A percentile compares a stretch with the other conserved stretches of the same genome.
These are phyloP conservation scores for Acrobasis repandana DNA, from an alignment of 2,888 invertebrate genomes.

Conservation along the genomic window DNA sequence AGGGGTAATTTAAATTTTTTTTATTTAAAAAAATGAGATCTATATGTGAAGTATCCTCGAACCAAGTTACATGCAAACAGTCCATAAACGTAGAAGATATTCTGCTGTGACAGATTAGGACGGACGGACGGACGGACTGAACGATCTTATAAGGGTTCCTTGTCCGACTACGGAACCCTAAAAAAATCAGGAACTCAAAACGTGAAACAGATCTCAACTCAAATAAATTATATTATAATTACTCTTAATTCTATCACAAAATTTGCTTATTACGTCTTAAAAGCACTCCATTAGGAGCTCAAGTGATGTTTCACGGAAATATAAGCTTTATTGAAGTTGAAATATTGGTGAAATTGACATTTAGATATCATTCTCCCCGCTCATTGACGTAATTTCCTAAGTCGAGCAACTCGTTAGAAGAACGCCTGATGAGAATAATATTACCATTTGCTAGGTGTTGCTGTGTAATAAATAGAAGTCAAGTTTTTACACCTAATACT, in stretches of 20 bases:
- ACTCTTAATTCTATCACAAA: constrained; percentile 16
- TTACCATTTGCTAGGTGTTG: constrained; percentile 41
- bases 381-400: constrained; percentile 36
- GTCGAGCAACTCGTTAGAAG: constrained; percentile 36
- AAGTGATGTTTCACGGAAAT: constrained; percentile 1
- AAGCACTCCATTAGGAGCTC: constrained; percentile 23
- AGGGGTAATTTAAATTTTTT: too few species aligned
- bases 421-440: constrained; percentile 45
- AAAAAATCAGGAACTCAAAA: too few species aligned
- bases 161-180: too few species aligned
- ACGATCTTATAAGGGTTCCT: too few species aligned
- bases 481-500: not conserved
- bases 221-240: not conserved
- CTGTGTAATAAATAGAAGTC: constrained; percentile 22
- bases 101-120: too few species aligned
- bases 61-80: too few species aligned
- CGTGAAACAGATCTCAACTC: not conserved
- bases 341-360: constrained; percentile 29
- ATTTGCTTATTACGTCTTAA: constrained; percentile 21
- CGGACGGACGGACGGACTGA: too few species aligned
- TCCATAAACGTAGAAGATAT: too few species aligned
- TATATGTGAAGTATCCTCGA: too few species aligned
- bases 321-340: constrained; percentile 26
- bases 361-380: constrained; percentile 30
- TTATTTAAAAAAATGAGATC: too few species aligned